Conservation (phyloP, 2,113 vertebrate genomes). For the Carlito syrichta region DNA sequence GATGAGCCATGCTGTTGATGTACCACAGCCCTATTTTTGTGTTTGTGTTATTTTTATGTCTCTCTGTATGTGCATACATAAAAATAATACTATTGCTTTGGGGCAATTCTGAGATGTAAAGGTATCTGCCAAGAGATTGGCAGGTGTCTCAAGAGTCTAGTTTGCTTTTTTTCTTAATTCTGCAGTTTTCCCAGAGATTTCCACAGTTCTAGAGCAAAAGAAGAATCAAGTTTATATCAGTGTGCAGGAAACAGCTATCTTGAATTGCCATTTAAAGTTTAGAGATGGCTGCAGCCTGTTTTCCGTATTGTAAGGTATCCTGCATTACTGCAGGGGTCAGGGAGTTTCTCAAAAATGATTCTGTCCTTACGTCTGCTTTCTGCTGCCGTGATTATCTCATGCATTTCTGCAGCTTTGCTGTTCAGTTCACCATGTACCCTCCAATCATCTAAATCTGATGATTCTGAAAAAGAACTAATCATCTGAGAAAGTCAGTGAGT, state of each 20-base stretch:
- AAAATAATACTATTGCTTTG: background rate
- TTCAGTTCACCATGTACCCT: background rate
- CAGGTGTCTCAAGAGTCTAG: background rate
- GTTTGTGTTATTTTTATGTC: slow-evolving; percentile 22
- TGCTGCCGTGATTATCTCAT: background rate
- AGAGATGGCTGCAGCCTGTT: background rate
- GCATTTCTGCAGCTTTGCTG: background rate
- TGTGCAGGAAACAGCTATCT: background rate
- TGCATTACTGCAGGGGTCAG: background rate
- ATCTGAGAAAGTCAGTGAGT: background rate
- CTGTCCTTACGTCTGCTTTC: background rate
- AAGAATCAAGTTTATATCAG: background rate
- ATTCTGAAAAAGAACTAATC: background rate
- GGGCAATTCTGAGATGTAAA: background rate
- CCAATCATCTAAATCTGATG: background rate
- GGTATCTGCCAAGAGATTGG: background rate
- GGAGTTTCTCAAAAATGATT: background rate
- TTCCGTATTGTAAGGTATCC: background rate
- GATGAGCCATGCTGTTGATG: background rate
- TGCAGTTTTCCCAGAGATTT: background rate
- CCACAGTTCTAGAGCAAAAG: background rate
- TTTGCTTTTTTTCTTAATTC: slow-evolving; percentile 33
- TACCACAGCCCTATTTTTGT: background rate
- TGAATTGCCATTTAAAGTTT: background rate
- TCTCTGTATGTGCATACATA: background rate